phyloP scores from a whole-genome alignment of 2,113 vertebrate species.

The Chionomys nivalis region DNA sequence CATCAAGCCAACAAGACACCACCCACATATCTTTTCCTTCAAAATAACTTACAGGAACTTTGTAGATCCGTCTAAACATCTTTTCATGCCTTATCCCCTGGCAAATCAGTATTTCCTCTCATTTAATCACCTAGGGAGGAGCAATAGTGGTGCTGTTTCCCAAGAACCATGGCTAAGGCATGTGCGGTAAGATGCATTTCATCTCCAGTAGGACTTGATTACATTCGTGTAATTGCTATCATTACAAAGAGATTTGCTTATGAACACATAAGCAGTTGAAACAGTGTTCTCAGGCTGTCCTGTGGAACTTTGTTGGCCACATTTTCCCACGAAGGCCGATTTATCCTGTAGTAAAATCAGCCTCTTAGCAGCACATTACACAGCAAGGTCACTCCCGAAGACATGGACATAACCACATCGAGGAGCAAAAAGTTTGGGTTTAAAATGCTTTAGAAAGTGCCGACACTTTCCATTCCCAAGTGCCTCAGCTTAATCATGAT shows the following conservation, averaged over 20 bases:
- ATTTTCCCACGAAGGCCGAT: constrained; percentile 54
- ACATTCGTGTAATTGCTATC: not conserved
- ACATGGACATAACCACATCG: constrained; percentile 39
- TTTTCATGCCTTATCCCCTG: not conserved
- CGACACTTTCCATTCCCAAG: constrained; percentile 55
- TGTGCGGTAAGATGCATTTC: not conserved
- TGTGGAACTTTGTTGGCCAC: constrained; percentile 18
- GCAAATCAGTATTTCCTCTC: not conserved
- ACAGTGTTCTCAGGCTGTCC: constrained; percentile 42
- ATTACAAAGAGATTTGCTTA: not conserved
- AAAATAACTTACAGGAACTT: constrained; percentile 37
- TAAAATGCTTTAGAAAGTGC: not conserved
- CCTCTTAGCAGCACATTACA: constrained; percentile 16
- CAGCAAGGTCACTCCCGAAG: constrained; percentile 57
- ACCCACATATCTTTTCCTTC: not conserved
- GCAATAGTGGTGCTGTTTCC: not conserved
- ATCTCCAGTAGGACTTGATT: not conserved
- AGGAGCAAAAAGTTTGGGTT: constrained; percentile 59
- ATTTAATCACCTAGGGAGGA: not conserved
- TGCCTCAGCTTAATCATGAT: constrained; percentile 76
- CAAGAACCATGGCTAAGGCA: not conserved
- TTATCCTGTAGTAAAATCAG: constrained; percentile 12
- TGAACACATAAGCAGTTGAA: not conserved
- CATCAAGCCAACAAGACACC: constrained; percentile 27
- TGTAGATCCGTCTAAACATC: not conserved